Evolutionary conservation across 2,888 invertebrate genomes (phyloP).

Genomic region (Panzeria rudis): DNA sequence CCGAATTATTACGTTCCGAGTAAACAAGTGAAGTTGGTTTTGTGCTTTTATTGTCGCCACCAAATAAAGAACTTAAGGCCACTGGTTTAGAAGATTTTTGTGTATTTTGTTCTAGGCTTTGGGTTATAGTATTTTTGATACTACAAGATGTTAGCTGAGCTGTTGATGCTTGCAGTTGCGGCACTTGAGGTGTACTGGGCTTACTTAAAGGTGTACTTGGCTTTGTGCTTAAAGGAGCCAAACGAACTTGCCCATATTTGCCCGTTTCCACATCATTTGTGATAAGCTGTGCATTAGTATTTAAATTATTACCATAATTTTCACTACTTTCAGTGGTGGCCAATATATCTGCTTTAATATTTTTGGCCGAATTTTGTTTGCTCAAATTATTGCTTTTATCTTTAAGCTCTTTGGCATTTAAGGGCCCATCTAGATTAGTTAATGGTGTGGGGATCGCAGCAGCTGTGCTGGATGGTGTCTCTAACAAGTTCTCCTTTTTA

Average conservation of each 20-base stretch:
- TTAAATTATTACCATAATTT: conserved; percentile 22
- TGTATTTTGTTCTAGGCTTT: conserved; percentile 35
- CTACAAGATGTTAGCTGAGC: conserved; percentile 19
- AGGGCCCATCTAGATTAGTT: conserved; percentile 57
- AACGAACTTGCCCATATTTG: conserved; percentile 72
- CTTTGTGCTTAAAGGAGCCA: conserved; percentile 74
- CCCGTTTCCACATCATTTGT: background rate
- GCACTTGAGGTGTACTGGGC: conserved; percentile 70
- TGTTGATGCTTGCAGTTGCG: conserved; percentile 1
- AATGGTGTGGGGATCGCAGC: conserved; percentile 5
- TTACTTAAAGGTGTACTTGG: conserved; percentile 58
- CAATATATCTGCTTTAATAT: conserved; percentile 70
- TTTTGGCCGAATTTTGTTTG: conserved; percentile 83
- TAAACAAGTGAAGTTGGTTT: conserved; percentile 41
- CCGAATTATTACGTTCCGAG: conserved; percentile 52
- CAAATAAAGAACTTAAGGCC: conserved; percentile 60
- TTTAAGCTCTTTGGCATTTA: conserved; percentile 81
- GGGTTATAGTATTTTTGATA: background rate
- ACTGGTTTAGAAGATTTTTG: conserved; percentile 55
- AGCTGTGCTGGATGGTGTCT: conserved; percentile 10
- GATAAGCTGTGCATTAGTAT: background rate
- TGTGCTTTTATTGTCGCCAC: conserved; percentile 12
- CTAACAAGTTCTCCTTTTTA: conserved; percentile 50
- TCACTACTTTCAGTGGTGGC: conserved; percentile 25
- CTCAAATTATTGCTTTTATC: conserved; percentile 83